Base-by-base conservation (phyloP, 1,140 invertebrate genomes). In the Aphaenogaster floridana region DNA sequence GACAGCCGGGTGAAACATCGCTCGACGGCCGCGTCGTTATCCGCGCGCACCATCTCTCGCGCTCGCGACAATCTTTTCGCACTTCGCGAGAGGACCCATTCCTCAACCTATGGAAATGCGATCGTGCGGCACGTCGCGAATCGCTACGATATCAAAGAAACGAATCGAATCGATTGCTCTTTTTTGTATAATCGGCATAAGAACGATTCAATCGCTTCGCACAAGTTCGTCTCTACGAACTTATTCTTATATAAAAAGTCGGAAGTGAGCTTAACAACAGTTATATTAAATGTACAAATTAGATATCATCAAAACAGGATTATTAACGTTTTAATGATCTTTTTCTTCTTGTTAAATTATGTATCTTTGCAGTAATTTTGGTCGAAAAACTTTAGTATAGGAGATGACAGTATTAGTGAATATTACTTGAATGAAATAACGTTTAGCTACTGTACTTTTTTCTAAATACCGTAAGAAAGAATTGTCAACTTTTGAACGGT, bases 41-140 rank as follows among this genome's bases (percentile, higher is more conserved):
- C 83, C 88, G 9, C n/a, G 69, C 59, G n/a, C 61, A 66, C 86
- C 42, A 87, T 93, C 87, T 93, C 87, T 89, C 83, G 76, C n/a
- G 34, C 45, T 2, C 17, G 45, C 48, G 61, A 39, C 76, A 81
- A 39, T 45, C 80, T 78, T 86, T 71, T 87, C 83, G 83, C 79
- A 77, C 79, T 80, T 84, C 72, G 64, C 91, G 89, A 91, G 42
- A 89, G 89, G 88, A 92, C 90, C 94, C 92, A 94, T 95, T 93
- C 93, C 92, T 94, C 93, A 94, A 94, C 93, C 93, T 94, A 95
- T 94, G 94, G 94, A 95, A 95, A 95, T 94, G 93, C 83, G 69
- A 74, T n/a, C 36, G 54, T 57, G 17, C 86, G 28, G n/a, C 52
- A 52, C 9, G 39, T 57, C 21, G 34, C 61, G 45, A 83, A 88